phyloP scores from a whole-genome alignment of 1,140 invertebrate species.

The Pseudoatta argentina region DNA sequence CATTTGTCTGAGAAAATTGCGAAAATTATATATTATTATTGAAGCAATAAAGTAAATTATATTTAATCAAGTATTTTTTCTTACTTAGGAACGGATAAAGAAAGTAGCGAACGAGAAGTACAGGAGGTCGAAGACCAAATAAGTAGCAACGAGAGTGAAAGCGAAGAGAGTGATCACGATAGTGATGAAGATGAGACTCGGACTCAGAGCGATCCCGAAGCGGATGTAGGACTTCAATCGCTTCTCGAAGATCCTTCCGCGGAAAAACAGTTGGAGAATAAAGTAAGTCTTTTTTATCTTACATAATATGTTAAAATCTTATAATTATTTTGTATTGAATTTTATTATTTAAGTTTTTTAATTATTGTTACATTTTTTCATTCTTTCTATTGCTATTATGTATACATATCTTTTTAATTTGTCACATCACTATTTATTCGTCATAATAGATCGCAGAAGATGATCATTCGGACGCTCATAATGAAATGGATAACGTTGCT shows the following conservation, averaged over 20 bases:
- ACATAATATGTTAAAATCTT: neutral
- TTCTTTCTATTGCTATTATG: neutral
- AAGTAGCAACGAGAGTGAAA: conserved; percentile 77
- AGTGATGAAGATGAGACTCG: conserved; percentile 86
- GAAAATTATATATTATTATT: conserved; percentile 20
- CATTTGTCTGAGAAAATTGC: conserved; percentile 85
- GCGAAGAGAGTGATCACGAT: conserved; percentile 80
- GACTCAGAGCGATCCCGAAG: conserved; percentile 85
- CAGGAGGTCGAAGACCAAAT: conserved; percentile 81
- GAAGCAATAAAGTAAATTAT: neutral
- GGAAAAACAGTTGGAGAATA: conserved; percentile 80
- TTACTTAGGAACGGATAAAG: conserved; percentile 79
- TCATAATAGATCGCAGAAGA: conserved; percentile 80
- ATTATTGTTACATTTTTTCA: conserved; percentile 18
- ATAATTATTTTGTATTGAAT: neutral
- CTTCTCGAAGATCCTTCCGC: conserved; percentile 87
- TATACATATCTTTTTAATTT: neutral
- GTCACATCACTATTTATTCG: neutral
- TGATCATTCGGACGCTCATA: conserved; percentile 88
- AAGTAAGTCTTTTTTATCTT: conserved; percentile 26
- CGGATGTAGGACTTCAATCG: conserved; percentile 88
- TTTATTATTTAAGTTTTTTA: neutral
- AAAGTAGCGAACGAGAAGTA: conserved; percentile 81
- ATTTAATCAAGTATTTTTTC: conserved; percentile 10
- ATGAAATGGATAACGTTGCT: conserved; percentile 95